Percentiles rank a stretch among this genome's conserved stretches.
Evolutionary conservation across 2,113 vertebrate genomes (phyloP).

Genomic region (Nyctereutes procyonoides): DNA sequence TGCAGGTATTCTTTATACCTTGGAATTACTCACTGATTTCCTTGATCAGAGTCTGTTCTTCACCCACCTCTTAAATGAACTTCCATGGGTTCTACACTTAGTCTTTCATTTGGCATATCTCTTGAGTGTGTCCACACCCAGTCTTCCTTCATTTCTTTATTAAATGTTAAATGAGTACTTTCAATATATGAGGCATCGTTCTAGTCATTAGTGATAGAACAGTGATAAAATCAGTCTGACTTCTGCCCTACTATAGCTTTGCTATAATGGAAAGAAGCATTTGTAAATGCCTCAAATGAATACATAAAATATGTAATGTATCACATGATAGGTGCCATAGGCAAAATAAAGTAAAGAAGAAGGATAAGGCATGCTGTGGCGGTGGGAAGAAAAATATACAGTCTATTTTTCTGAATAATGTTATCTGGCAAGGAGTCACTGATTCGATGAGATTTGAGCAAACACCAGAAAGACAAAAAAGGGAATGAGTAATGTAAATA

Average conservation of each 20-base stretch:
- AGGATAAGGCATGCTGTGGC: neutral
- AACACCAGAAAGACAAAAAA: neutral
- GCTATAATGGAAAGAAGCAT: neutral
- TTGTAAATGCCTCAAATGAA: neutral
- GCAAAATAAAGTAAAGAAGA: neutral
- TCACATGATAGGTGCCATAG: too few relatives aligned
- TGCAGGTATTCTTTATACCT: neutral
- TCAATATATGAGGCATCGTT: neutral
- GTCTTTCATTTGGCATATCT: neutral
- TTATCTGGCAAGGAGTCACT: neutral
- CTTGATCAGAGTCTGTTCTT: neutral
- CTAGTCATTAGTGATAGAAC: neutral
- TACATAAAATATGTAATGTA: neutral
- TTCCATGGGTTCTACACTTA: neutral
- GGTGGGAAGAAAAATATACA: neutral
- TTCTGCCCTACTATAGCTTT: neutral
- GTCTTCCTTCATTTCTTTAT: neutral
- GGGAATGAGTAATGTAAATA: neutral
- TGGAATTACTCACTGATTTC: neutral
- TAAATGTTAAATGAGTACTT: neutral
- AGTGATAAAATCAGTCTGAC: neutral
- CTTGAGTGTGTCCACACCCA: neutral
- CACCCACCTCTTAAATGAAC: neutral
- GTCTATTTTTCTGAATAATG: neutral
- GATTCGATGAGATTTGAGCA: neutral